These are phyloP conservation scores for Heliornis fulica DNA, from an alignment of 2,113 vertebrate species.

Conservation along the genomic window DNA sequence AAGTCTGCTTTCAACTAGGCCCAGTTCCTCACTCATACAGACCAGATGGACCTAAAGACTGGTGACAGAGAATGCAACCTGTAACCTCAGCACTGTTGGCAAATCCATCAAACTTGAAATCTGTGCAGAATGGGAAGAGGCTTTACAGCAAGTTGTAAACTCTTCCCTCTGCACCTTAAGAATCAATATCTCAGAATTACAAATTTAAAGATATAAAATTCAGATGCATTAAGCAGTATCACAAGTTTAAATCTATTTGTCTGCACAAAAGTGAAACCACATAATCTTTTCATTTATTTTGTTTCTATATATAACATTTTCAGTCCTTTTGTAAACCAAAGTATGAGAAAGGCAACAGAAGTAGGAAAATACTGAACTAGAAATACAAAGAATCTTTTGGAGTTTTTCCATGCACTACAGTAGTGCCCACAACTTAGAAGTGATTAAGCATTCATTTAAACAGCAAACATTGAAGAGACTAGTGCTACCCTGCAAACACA, in stretches of 20 bases:
- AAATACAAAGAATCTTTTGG: neutral
- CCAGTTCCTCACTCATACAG: neutral
- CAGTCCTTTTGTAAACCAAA: neutral
- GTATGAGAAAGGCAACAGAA: neutral
- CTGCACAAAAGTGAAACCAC: neutral
- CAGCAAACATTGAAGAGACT: neutral
- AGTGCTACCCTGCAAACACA: constrained; percentile 12
- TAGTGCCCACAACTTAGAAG: neutral
- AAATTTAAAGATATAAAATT: neutral
- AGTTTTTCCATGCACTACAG: neutral
- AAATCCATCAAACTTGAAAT: neutral
- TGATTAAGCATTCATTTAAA: constrained; percentile 5
- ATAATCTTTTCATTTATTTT: neutral
- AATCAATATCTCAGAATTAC: neutral
- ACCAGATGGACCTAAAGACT: neutral
- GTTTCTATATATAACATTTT: neutral
- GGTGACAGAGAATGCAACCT: neutral
- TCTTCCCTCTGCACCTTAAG: neutral
- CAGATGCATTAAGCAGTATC: neutral
- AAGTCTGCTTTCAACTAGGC: neutral
- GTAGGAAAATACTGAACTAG: neutral
- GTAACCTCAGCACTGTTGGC: neutral
- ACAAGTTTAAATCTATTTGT: neutral
- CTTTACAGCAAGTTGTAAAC: neutral
- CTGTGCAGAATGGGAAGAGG: neutral